Conservation (phyloP, 1,140 invertebrate species). For the Probaryconus sp. region DNA sequence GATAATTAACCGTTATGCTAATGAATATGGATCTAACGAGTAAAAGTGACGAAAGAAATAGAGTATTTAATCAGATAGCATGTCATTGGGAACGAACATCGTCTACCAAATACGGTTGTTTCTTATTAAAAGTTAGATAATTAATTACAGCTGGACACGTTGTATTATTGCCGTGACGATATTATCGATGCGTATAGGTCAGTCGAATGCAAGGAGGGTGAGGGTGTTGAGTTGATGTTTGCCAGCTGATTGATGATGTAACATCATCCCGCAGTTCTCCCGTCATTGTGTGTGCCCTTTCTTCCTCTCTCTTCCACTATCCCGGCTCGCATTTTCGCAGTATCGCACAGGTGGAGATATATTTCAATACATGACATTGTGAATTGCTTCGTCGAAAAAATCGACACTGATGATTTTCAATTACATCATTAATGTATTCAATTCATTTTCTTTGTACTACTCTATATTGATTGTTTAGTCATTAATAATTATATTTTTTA, state of each 20-base stretch:
- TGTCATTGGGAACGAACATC: conserved; percentile 31
- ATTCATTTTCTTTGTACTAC: no score
- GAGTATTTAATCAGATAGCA: background rate
- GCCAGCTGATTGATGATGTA: conserved; percentile 78
- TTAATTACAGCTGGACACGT: conserved; percentile 71
- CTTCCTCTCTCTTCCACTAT: conserved; percentile 16
- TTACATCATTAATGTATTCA: conserved; percentile 19
- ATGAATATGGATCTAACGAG: conserved; percentile 1
- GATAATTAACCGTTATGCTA: no score
- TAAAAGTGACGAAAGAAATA: conserved; percentile 6
- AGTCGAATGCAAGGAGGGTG: conserved; percentile 64
- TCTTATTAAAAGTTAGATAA: conserved; percentile 67
- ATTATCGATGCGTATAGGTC: conserved; percentile 73
- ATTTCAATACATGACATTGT: background rate
- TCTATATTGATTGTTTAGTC: no score
- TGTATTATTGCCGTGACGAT: conserved; percentile 73
- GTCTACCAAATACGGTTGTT: conserved; percentile 40
- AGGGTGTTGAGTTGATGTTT: conserved; percentile 77
- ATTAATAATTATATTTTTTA: no score
- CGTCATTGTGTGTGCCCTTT: conserved; percentile 53
- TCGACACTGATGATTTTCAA: conserved; percentile 9
- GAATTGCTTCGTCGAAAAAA: no score
- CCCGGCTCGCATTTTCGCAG: conserved; percentile 16
- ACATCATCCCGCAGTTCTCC: conserved; percentile 70
- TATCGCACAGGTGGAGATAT: conserved; percentile 9